Percentiles rank a stretch among this genome's conserved stretches.
These are phyloP conservation scores for Budorcas taxicolor DNA, from an alignment of 2,113 vertebrate species.

Conservation along the genomic window DNA sequence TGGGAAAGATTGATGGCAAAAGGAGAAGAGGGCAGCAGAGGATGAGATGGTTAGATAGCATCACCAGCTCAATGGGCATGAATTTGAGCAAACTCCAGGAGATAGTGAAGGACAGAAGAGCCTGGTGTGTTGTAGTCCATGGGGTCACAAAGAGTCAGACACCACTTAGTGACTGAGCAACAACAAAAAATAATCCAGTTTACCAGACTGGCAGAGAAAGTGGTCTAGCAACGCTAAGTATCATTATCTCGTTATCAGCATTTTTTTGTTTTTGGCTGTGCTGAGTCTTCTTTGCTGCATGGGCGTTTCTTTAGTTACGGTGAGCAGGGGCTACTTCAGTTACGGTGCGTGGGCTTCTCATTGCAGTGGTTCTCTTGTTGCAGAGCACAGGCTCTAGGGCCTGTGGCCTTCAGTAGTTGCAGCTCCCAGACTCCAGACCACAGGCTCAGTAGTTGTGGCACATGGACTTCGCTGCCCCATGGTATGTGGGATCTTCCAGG, in stretches of 20 bases:
- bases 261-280: not conserved
- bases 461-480: not conserved
- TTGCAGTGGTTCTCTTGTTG: not conserved
- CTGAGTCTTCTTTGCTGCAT: not conserved
- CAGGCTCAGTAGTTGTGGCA: not conserved
- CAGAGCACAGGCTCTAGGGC: not conserved
- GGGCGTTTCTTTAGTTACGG: not conserved
- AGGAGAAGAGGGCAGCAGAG: not conserved
- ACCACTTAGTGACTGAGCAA: not conserved
- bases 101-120: not conserved
- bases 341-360: not conserved
- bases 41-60: not conserved
- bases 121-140: not conserved
- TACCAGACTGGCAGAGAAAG: not conserved
- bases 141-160: not conserved
- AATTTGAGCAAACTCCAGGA: rapidly evolving
- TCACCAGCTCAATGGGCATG: not conserved
- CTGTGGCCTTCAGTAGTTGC: not conserved
- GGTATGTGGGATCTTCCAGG: not conserved
- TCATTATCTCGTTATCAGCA: not conserved
- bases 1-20: not conserved
- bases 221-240: not conserved
- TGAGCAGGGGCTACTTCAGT: not conserved
- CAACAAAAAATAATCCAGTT: not conserved
- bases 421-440: not conserved